A percentile compares a stretch with the other conserved stretches of the same genome.
phyloP scores from a whole-genome alignment of 2,797 vertebrate genomes.

The Acanthopagrus latus region DNA sequence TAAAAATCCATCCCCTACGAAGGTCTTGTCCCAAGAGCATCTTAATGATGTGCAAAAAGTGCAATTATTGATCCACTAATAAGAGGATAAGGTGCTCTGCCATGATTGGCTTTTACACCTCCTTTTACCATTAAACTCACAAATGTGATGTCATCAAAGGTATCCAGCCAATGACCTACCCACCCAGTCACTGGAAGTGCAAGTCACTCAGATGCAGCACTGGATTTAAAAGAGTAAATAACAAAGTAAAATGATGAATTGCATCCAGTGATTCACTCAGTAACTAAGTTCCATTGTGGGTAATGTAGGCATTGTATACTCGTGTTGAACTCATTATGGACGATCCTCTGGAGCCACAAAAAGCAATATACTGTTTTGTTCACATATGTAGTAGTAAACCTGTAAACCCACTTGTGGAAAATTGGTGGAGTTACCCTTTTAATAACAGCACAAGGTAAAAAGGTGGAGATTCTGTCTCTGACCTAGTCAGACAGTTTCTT shows the following conservation, averaged over 20 bases:
- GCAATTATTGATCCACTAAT: slow-evolving; percentile 26
- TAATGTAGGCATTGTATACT: too few species aligned
- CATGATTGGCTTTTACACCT: slow-evolving; percentile 3
- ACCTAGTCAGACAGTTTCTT: not conserved
- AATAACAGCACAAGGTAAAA: slow-evolving; percentile 1
- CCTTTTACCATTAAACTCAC: not conserved
- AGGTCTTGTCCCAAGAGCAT: not conserved
- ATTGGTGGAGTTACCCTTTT: not conserved
- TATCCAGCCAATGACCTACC: not conserved
- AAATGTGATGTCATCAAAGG: not conserved
- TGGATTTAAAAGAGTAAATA: too few species aligned
- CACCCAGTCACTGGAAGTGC: not conserved
- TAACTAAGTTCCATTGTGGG: too few species aligned
- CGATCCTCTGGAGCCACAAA: too few species aligned
- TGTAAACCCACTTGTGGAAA: too few species aligned
- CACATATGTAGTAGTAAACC: too few species aligned
- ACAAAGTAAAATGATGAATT: too few species aligned
- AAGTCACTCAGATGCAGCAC: not conserved
- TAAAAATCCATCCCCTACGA: not conserved
- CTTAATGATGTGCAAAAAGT: slow-evolving; percentile 16
- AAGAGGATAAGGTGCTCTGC: slow-evolving; percentile 20
- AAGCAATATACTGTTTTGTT: too few species aligned
- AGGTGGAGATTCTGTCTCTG: not conserved
- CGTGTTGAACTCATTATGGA: too few species aligned
- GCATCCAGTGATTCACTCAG: too few species aligned